Evolutionary conservation across 2,113 vertebrate species (phyloP).

Genomic region (Microcebus griseorufus): DNA sequence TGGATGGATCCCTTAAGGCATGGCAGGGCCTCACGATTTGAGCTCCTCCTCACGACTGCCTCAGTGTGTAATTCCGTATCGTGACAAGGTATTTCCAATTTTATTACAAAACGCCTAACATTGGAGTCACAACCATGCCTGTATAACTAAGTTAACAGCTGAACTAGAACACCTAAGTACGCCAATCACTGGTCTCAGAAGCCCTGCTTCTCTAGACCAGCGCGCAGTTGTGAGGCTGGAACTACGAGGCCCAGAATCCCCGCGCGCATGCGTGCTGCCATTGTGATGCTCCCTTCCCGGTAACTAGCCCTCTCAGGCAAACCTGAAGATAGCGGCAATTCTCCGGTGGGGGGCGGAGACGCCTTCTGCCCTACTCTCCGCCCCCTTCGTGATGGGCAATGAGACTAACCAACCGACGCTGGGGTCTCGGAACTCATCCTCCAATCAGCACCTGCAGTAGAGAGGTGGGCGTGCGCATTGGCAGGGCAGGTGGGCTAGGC

Average conservation of each 20-base stretch:
- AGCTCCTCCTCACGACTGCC: background rate
- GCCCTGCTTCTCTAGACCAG: background rate
- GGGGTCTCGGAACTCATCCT: background rate
- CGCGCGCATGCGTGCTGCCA: slow-evolving; percentile 52
- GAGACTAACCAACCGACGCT: slow-evolving; percentile 27
- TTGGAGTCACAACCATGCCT: background rate
- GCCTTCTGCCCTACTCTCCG: slow-evolving; percentile 30
- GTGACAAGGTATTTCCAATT: slow-evolving; percentile 4
- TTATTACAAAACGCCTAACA: background rate
- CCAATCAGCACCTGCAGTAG: slow-evolving; percentile 76
- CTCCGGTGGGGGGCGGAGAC: slow-evolving; percentile 72
- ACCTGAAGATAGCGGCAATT: slow-evolving; percentile 70
- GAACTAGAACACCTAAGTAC: background rate
- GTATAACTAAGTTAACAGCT: background rate
- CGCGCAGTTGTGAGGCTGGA: background rate
- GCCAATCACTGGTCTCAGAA: background rate
- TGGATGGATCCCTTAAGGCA: background rate
- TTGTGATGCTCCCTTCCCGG: slow-evolving; percentile 63
- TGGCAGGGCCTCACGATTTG: background rate
- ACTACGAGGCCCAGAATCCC: slow-evolving; percentile 77
- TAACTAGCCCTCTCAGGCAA: slow-evolving; percentile 77
- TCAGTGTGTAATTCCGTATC: background rate
- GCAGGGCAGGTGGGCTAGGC: slow-evolving; percentile 69
- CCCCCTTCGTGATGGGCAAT: slow-evolving; percentile 71
- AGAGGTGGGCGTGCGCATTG: slow-evolving; percentile 72